phyloP scores from a whole-genome alignment of 2,797 vertebrate species.

The Karalla daura region DNA sequence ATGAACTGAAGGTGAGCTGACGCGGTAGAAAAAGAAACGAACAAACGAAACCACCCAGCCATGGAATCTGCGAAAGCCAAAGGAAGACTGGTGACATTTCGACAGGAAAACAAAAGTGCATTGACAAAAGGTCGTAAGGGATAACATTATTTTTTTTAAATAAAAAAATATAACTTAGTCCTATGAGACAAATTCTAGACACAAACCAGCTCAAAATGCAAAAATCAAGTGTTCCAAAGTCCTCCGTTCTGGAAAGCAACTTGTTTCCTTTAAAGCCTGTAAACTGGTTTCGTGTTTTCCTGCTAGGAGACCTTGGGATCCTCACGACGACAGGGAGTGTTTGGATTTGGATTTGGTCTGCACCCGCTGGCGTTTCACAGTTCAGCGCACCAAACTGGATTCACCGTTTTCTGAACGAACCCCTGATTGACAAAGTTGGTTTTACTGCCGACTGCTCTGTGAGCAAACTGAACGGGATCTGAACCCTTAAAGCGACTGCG shows the following conservation, averaged over 20 bases:
- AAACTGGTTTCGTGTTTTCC: neutral
- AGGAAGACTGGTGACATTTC: neutral
- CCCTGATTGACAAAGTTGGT: neutral
- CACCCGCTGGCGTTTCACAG: too few relatives aligned
- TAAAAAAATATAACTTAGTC: neutral
- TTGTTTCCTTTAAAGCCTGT: neutral
- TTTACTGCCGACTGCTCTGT: neutral
- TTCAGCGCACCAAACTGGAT: neutral
- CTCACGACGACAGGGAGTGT: neutral
- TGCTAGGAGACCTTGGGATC: too few relatives aligned
- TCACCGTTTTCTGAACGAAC: neutral
- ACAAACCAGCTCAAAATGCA: neutral
- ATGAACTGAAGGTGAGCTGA: neutral
- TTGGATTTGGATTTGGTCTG: too few relatives aligned
- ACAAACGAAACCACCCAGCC: neutral
- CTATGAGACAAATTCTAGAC: neutral
- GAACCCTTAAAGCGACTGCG: neutral
- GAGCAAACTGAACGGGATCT: neutral
- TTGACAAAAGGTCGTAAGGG: neutral
- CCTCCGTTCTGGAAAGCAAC: neutral
- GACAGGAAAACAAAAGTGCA: conserved; percentile 10
- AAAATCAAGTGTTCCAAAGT: neutral
- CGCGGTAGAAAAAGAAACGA: accelerated
- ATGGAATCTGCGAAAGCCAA: neutral
- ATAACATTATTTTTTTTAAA: neutral